Base-by-base conservation (phyloP, 2,797 vertebrate species). In the Caiman crocodilus region DNA sequence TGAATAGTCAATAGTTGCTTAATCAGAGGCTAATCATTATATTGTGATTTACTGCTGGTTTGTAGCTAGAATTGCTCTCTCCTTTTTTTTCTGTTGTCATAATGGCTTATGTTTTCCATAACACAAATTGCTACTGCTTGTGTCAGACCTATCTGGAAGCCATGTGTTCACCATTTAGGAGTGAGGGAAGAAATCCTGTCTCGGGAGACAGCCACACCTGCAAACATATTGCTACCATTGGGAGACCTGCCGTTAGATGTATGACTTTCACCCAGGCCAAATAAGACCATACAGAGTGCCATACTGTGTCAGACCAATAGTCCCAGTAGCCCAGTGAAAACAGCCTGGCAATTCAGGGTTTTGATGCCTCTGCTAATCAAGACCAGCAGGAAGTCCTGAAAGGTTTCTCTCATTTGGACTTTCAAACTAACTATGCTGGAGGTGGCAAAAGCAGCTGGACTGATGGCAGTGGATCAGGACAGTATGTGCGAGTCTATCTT, bases 301-400 rank as follows among this genome's bases (percentile, higher is more conserved):
- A 87, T 60, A 74, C 7, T 76, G 21, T 56, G 85, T 79, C 25
- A 2, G 76, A 50, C 42, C 42, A 50, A 50, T 50, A 50, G 42
- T 50, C 42, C 9, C 42, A 10, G 9, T 50, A 50, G 80, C 65
- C 81, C 79, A 32, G 28, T 76, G 26, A 63, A 85, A 79, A 88
- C 56, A 91, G 67, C 63, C 12, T 90, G 73, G 84, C 30, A 79
- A 60, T 93, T 88, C 50, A 14, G 61, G 73, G 81, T 93, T 88
- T 89, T 23, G 17, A 1, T 76, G 4, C 82, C 26, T 80, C 32
- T 92, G 42, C 25, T 85, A 90, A 87, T 79, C 71, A 84, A 73
- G 77, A 79, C 17, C 6, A 35, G 75, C 87, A 88, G 73, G 94
- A 76, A 92, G 89, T 84, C 90, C 82, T 74, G 14, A 94, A 79